Evolutionary conservation across 2,888 invertebrate genomes (phyloP), one percentile per base, ranked within the genome.

Genomic region (Lithophane ornitopus): DNA sequence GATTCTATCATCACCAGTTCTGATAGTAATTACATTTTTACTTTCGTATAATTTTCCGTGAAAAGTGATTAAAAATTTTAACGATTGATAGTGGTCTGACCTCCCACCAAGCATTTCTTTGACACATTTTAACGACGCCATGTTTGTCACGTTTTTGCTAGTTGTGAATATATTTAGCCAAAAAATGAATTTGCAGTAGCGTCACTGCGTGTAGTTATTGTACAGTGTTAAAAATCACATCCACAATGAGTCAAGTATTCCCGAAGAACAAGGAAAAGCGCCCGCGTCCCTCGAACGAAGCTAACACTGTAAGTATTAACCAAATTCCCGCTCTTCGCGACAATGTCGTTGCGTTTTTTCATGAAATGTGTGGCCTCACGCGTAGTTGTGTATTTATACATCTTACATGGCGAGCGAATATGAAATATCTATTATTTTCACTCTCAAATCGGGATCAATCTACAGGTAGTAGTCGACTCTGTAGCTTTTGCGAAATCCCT

Each of bases 71-170:
- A 41, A 28, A 59, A 46, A 52, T 49, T 68, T 41, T 61, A 59
- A 70, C 22, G 28, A 63, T 69, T 74, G 16, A 44, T 59, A 70
- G 75, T 71, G 54, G 16, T 81, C 56, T 74, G 82, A 85, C 88
- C 85, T 88, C 88, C 87, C 84, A 86, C 86, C 78, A 85, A 89
- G 85, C 89, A 81, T 87, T 81, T 87, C 87, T 88, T 83, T 93
- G 93, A 93, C 93, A 92, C 89, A 90, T 91, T 91, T 87, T 84
- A 85, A 73, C 85, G 94, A 94, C 95, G 95, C 95, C 95, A 96
- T 96, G 92, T 95, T 95, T 94, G 95, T 96, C 95, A 95, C 95
- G 95, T 95, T 96, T 96, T 95, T 94, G 91, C 93, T 89, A 93
- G 91, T 93, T 91, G 91, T 92, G 93, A 92, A 92, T 92, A 91